Base-by-base conservation (phyloP, 2,888 invertebrate genomes). In the Drosophila borealis region DNA sequence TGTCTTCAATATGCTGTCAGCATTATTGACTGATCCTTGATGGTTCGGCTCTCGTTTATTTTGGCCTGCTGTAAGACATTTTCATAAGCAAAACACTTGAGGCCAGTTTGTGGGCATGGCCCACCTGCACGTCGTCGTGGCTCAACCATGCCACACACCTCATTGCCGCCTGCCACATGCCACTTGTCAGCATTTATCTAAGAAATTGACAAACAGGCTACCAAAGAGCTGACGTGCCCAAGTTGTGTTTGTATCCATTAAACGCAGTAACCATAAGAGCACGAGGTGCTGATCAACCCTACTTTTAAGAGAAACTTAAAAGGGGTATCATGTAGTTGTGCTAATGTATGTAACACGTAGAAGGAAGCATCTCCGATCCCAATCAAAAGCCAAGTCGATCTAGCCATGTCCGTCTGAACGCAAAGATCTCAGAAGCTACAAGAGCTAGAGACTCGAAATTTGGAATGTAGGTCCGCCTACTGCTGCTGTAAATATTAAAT, bases 1-100 rank as follows among this genome's bases (percentile, higher is more conserved):
- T 84, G 85, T 53, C 81, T 70, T 87, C 76, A 84, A 69, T 74
- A 71, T 65, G 72, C 75, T 87, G 83, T 78, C 88, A 81, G 81
- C 85, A 70, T 88, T 75, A 87, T 78, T 80, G 83, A 89, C 81
- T 81, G 83, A 87, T 84, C 88, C 89, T 51, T 78, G 68, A 70
- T 78, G 73, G 71, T 60, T 49, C 56, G 33, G 34, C 21, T 10
- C 49, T n/a, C 19, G n/a, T 49, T 42, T 10, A 5, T 25, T 50
- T 59, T 39, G 34, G 29, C 4, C n/a, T 44, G 53, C 61, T 34
- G 46, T 48, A 73, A 59, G 77, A 77, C 68, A 75, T 75, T 76
- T 76, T 83, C 78, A 81, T 66, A 81, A 84, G 69, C 56, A 78
- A 75, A 78, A 63, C 73, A 84, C 85, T 87, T 78, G 78, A 84